phyloP scores from a whole-genome alignment of 2,113 vertebrate genomes.

The Epinephelus cyanopodus region DNA sequence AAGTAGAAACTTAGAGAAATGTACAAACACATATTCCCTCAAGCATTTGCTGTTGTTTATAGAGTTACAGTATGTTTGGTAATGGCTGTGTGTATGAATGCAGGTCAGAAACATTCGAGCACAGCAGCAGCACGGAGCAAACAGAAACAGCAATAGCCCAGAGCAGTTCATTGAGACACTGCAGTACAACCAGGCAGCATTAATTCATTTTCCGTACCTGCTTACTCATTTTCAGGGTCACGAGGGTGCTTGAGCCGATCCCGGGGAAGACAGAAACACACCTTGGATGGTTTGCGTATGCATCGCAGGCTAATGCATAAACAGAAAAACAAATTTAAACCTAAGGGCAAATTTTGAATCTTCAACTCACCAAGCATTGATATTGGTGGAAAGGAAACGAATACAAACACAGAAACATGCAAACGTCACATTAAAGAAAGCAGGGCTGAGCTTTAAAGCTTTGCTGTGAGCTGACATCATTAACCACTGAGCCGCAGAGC shows the following conservation, averaged over 20 bases:
- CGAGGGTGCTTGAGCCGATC: slow-evolving; percentile 41
- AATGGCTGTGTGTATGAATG: slow-evolving; percentile 15
- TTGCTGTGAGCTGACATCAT: slow-evolving; percentile 24
- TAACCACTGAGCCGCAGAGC: slow-evolving; percentile 18
- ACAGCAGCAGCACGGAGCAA: slow-evolving; percentile 11
- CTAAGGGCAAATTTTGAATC: slow-evolving; percentile 36
- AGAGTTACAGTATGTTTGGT: slow-evolving; percentile 23
- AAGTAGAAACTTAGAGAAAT: slow-evolving; percentile 10
- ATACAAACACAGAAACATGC: slow-evolving; percentile 18
- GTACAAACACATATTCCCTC: slow-evolving; percentile 22
- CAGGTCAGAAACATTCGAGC: slow-evolving; percentile 35
- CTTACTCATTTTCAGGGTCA: slow-evolving; percentile 62
- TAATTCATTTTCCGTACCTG: slow-evolving; percentile 54
- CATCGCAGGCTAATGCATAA: slow-evolving; percentile 44
- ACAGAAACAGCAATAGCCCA: slow-evolving; percentile 61
- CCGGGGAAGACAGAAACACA: slow-evolving; percentile 31
- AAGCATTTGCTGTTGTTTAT: slow-evolving; percentile 12
- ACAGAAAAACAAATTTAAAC: slow-evolving; percentile 59
- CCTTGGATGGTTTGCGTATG: slow-evolving; percentile 42
- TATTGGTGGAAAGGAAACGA: background rate
- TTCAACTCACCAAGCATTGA: background rate
- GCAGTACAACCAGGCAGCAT: slow-evolving; percentile 33
- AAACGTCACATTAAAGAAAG: slow-evolving; percentile 29
- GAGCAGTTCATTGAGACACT: slow-evolving; percentile 40
- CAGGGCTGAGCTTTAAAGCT: slow-evolving; percentile 39